These are phyloP conservation scores for Crotalus tigris DNA, from an alignment of 2,113 vertebrate genomes.

Conservation along the genomic window DNA sequence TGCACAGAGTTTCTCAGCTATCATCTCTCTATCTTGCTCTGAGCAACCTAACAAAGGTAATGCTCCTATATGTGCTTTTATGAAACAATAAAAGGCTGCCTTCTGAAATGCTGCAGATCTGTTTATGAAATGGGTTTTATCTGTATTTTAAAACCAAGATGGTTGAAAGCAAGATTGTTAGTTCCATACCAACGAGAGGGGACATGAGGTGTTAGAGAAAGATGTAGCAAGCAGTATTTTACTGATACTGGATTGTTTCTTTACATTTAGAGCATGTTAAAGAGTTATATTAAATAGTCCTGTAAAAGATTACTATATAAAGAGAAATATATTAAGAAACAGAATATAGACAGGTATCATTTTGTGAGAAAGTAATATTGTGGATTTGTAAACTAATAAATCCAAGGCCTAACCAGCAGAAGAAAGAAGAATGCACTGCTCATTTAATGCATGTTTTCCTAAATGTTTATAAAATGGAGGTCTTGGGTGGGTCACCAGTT, in stretches of 20 bases:
- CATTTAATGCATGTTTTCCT: neutral
- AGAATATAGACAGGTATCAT: neutral
- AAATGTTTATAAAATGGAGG: neutral
- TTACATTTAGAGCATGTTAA: neutral
- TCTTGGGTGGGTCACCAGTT: neutral
- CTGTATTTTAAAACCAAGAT: constrained; percentile 6
- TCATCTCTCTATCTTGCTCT: constrained; percentile 92
- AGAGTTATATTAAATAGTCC: too few species aligned
- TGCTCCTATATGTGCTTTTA: constrained; percentile 40
- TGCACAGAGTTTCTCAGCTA: constrained; percentile 95
- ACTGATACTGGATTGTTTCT: neutral
- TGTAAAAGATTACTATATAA: neutral
- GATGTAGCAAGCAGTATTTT: neutral
- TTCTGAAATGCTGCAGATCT: constrained; percentile 28
- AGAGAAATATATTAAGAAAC: neutral
- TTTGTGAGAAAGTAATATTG: neutral
- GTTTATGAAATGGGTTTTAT: neutral
- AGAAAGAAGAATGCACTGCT: neutral
- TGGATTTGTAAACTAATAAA: neutral
- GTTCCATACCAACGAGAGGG: neutral
- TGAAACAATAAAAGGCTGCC: constrained; percentile 12
- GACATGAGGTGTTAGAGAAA: neutral
- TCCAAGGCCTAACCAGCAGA: neutral
- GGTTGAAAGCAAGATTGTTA: neutral
- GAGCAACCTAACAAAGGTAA: constrained; percentile 98